These are phyloP conservation scores for Penaeus indicus DNA, from an alignment of 1,140 invertebrate genomes.

Conservation along the genomic window DNA sequence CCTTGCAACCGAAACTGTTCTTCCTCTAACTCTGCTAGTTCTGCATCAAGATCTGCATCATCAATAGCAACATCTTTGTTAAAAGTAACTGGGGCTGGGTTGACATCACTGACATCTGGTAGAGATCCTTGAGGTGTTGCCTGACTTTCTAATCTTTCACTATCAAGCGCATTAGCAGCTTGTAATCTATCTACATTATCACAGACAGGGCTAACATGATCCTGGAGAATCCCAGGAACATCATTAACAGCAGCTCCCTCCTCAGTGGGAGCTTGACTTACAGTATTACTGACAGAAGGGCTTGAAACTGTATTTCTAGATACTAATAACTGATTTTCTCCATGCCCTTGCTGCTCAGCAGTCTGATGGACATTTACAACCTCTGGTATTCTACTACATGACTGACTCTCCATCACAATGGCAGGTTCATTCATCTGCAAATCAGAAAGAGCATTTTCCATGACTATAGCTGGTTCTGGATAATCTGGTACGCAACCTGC, in stretches of 20 bases:
- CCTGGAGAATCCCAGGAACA: conserved; percentile 27
- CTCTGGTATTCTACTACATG: conserved; percentile 61
- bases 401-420: conserved; percentile 64
- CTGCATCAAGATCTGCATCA: conserved; percentile 75
- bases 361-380: conserved; percentile 65
- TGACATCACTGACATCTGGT: conserved; percentile 38
- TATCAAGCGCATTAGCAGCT: neutral
- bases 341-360: conserved; percentile 40
- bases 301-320: neutral
- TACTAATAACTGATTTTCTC: neutral
- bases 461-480: conserved; percentile 60
- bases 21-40: conserved; percentile 71
- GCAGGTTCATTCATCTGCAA: conserved; percentile 55
- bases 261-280: conserved; percentile 5
- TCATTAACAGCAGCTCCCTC: neutral
- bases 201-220: conserved; percentile 46
- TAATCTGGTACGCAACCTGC: conserved; percentile 25
- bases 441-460: conserved; percentile 58
- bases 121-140: conserved; percentile 1
- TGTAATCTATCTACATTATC: conserved; percentile 39
- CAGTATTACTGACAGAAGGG: neutral
- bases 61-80: conserved; percentile 70
- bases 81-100: conserved; percentile 54
- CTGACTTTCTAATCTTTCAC: conserved; percentile 7
- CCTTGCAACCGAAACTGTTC: conserved; percentile 61